Evolutionary conservation across 1,140 invertebrate species (phyloP).

Genomic region (Dysdera silvatica): DNA sequence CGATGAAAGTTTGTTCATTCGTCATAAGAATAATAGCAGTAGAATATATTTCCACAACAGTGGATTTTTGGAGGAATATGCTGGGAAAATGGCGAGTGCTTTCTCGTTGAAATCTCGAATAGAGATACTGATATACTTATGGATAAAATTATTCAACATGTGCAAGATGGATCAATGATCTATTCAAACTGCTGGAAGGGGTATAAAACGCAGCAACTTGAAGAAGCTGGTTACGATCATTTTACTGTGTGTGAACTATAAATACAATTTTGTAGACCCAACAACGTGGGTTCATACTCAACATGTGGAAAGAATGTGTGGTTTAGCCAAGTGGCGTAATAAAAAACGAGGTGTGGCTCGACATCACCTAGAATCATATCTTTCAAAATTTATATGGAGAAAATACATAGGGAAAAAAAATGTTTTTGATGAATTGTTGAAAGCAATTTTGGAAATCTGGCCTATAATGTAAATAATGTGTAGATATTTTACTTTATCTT

Average conservation of each 20-base stretch:
- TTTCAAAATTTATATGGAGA: too few relatives aligned
- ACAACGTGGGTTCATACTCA: not conserved
- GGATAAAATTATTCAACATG: too few relatives aligned
- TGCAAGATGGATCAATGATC: conserved; percentile 2
- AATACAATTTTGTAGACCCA: conserved; percentile 1
- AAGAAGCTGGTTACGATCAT: not conserved
- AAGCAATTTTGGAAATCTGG: too few relatives aligned
- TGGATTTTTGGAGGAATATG: not conserved
- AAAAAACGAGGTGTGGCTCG: conserved; percentile 6
- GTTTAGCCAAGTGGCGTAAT: conserved; percentile 13
- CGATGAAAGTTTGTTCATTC: too few relatives aligned
- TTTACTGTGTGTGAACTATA: not conserved
- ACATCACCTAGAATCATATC: too few relatives aligned
- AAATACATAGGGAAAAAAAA: too few relatives aligned
- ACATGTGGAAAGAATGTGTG: conserved; percentile 13
- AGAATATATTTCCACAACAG: not conserved
- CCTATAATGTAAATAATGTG: too few relatives aligned
- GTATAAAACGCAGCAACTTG: conserved; percentile 1
- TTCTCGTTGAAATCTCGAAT: not conserved
- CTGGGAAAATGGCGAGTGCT: not conserved
- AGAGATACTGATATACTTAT: not conserved
- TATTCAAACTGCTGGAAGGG: conserved; percentile 15
- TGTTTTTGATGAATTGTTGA: too few relatives aligned
- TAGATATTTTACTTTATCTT: too few relatives aligned
- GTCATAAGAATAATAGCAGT: too few relatives aligned